Conservation (phyloP, 2,888 invertebrate genomes). For the Drosophila parthenogenetica region DNA sequence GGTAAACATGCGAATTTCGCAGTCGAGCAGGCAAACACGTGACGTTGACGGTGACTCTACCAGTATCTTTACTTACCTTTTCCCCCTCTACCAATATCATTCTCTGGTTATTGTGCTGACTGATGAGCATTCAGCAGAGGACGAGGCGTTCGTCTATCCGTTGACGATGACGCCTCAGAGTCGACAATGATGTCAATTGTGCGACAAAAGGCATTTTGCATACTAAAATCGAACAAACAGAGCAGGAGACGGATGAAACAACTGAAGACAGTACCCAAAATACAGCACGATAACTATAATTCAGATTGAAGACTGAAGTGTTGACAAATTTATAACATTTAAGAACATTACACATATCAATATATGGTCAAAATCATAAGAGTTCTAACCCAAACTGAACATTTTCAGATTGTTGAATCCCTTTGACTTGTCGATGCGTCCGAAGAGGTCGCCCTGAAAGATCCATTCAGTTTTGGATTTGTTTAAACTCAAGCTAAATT, state of each 20-base stretch:
- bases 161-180: conserved; percentile 52
- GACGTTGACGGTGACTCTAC: conserved; percentile 58
- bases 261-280: conserved; percentile 19
- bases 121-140: conserved; percentile 43
- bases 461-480: conserved; percentile 50
- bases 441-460: conserved; percentile 69
- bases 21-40: conserved; percentile 81
- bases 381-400: conserved; percentile 78
- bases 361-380: background rate
- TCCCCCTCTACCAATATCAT: background rate
- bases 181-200: conserved; percentile 71
- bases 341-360: conserved; percentile 23
- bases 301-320: conserved; percentile 43
- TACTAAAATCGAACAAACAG: conserved; percentile 69
- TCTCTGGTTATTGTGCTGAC: conserved; percentile 29
- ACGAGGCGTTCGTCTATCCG: conserved; percentile 42
- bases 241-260: conserved; percentile 6
- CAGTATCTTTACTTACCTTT: conserved; percentile 33
- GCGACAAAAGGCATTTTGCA: conserved; percentile 78
- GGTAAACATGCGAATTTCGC: conserved; percentile 81
- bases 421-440: conserved; percentile 82
- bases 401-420: conserved; percentile 83
- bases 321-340: conserved; percentile 53
- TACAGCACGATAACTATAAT: conserved; percentile 41
- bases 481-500: conserved; percentile 43